Evolutionary conservation across 1,140 invertebrate species (phyloP).

Genomic region (Lethocerus indicus): DNA sequence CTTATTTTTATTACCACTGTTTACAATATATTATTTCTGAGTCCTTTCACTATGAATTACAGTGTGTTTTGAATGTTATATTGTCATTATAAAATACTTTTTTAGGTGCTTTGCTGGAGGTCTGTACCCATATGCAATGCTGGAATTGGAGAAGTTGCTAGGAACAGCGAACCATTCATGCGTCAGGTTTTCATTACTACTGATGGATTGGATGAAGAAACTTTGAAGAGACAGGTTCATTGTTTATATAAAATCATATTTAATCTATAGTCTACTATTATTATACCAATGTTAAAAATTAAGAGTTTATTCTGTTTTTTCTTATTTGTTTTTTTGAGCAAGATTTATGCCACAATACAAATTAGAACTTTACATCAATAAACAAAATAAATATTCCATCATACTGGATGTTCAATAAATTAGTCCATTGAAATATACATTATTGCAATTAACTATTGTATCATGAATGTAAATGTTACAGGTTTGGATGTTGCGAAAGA

Average conservation of each 20-base stretch:
- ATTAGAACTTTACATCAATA: too few species aligned
- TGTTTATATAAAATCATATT: neutral
- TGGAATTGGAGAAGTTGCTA: slow-evolving; percentile 77
- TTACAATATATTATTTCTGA: too few species aligned
- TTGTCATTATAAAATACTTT: too few species aligned
- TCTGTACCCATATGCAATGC: slow-evolving; percentile 73
- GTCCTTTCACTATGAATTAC: too few species aligned
- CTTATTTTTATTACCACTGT: too few species aligned
- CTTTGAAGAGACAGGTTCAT: slow-evolving; percentile 37
- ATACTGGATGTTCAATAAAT: too few species aligned
- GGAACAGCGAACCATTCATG: slow-evolving; percentile 86
- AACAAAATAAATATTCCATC: too few species aligned
- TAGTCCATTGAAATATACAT: too few species aligned
- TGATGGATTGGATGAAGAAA: slow-evolving; percentile 38
- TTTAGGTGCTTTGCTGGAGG: slow-evolving; percentile 74
- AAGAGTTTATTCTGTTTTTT: too few species aligned
- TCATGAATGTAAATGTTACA: slow-evolving; percentile 29
- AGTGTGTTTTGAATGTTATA: too few species aligned
- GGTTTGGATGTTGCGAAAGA: slow-evolving; percentile 85
- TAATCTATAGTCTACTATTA: neutral
- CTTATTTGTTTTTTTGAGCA: slow-evolving; percentile 5
- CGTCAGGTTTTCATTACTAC: slow-evolving; percentile 80
- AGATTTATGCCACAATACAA: too few species aligned
- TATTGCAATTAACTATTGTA: slow-evolving; percentile 2
- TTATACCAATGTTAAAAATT: neutral